Percentiles rank a stretch among this genome's conserved stretches.
phyloP scores from a whole-genome alignment of 35 echinoderm and acorn worm genomes.

The Strongylocentrotus purpuratus region DNA sequence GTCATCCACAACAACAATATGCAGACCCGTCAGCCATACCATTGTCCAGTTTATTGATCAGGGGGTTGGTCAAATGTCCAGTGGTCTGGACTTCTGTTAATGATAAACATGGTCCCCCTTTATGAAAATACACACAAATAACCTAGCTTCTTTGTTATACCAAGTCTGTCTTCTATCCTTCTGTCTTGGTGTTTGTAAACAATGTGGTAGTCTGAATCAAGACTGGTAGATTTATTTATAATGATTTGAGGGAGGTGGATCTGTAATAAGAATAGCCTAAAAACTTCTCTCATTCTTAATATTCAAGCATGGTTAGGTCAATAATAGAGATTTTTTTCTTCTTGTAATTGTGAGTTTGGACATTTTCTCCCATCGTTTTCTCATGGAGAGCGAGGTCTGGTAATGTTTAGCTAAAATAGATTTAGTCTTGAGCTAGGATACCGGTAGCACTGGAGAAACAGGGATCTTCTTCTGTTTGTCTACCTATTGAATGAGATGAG shows the following conservation, averaged over 20 bases:
- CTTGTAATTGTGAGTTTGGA: too few relatives aligned
- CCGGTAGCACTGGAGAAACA: background rate
- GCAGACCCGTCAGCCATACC: background rate
- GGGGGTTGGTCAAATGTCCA: background rate
- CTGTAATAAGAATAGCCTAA: too few relatives aligned
- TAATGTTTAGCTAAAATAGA: background rate
- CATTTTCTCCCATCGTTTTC: too few relatives aligned
- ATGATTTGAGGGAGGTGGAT: too few relatives aligned
- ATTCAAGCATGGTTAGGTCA: too few relatives aligned
- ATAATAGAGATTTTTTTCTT: too few relatives aligned
- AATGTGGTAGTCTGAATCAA: background rate
- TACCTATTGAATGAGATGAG: background rate
- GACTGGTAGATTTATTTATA: background rate
- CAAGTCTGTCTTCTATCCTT: background rate
- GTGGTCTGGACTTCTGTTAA: background rate
- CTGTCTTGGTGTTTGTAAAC: background rate
- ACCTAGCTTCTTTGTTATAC: background rate
- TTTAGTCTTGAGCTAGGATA: background rate
- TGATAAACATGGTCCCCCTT: background rate
- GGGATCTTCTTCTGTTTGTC: background rate
- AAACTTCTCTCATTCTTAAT: too few relatives aligned
- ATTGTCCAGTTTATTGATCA: background rate
- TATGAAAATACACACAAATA: background rate
- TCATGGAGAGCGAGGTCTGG: too few relatives aligned
- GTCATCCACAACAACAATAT: background rate